Percentiles rank a stretch among this genome's conserved stretches.
These are phyloP conservation scores for Copsychus sechellarum DNA, from an alignment of 2,113 vertebrate species.

Conservation along the genomic window DNA sequence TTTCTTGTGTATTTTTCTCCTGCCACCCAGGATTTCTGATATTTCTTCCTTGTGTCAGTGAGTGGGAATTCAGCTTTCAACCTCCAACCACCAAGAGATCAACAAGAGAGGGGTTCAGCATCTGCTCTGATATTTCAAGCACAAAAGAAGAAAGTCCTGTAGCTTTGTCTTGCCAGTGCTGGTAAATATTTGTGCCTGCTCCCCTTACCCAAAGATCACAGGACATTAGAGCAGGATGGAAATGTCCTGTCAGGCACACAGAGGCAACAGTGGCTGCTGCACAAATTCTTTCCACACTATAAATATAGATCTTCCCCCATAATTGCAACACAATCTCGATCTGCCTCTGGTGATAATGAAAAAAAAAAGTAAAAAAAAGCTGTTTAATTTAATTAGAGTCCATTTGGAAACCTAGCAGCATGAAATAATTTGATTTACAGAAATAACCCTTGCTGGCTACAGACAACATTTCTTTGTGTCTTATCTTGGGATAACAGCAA, in stretches of 20 bases:
- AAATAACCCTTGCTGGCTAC: conserved; percentile 11
- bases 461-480: conserved; percentile 16
- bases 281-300: conserved; percentile 20
- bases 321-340: conserved; percentile 50
- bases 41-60: background rate
- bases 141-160: background rate
- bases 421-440: conserved; percentile 51
- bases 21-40: background rate
- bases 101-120: background rate
- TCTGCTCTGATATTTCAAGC: background rate
- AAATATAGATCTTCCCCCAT: conserved; percentile 57
- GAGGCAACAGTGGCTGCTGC: background rate
- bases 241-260: conserved; percentile 5
- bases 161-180: background rate
- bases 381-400: conserved; percentile 69
- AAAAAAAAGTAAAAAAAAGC: background rate
- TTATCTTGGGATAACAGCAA: conserved; percentile 46
- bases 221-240: background rate
- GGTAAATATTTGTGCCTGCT: background rate
- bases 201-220: background rate
- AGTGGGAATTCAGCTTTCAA: background rate
- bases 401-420: conserved; percentile 56
- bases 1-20: background rate
- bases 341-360: conserved; percentile 51
- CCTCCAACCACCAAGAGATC: background rate